Conservation (phyloP, 92 coral and sea anemone species). For the Pocillopora meandrina region DNA sequence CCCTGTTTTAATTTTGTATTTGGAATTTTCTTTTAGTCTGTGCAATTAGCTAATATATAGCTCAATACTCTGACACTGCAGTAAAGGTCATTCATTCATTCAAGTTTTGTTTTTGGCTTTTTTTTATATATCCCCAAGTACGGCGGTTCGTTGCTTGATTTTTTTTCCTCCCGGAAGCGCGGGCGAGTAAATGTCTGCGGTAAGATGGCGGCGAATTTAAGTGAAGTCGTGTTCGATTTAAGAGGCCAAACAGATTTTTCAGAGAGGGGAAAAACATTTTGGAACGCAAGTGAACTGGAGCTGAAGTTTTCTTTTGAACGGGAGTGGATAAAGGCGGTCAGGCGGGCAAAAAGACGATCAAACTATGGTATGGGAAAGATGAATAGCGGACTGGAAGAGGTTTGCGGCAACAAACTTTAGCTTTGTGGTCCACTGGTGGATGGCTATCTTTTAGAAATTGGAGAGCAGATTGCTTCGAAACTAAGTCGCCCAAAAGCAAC, state of each 20-base stretch:
- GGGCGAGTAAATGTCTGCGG: constrained; percentile 1
- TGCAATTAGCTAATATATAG: no score
- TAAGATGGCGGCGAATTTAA: constrained; percentile 23
- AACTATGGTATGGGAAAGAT: constrained; percentile 52
- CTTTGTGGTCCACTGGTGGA: constrained; percentile 52
- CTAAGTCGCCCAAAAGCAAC: constrained; percentile 40
- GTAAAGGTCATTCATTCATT: no score
- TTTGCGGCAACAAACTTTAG: constrained; percentile 48
- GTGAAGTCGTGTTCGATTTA: no score
- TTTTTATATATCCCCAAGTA: no score
- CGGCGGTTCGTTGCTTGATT: no score
- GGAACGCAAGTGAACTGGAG: no score
- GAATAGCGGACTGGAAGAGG: constrained; percentile 41
- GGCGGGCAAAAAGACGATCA: constrained; percentile 34
- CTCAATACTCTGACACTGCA: no score
- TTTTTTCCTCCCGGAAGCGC: background rate
- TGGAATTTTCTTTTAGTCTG: no score
- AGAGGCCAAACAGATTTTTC: no score
- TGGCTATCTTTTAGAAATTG: constrained; percentile 46
- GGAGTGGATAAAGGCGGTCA: constrained; percentile 52
- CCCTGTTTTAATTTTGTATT: no score
- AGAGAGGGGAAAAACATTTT: no score
- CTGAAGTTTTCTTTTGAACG: constrained; percentile 41
- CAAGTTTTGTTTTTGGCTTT: no score
- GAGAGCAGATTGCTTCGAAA: constrained; percentile 23